phyloP scores from a whole-genome alignment of 2,113 vertebrate species.

The Delphinapterus leucas region DNA sequence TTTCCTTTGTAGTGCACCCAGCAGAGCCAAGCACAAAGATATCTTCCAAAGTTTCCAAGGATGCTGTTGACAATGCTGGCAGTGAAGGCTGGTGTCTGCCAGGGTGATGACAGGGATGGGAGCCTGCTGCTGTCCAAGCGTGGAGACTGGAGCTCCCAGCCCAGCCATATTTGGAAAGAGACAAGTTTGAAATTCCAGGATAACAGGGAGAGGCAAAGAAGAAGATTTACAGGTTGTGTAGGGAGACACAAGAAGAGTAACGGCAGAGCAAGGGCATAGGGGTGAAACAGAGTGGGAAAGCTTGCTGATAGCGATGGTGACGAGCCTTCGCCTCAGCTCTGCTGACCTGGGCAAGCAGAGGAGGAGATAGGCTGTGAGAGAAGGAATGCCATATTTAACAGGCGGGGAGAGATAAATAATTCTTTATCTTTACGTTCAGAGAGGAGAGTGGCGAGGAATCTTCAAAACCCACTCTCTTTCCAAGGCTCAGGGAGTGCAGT shows the following conservation, averaged over 20 bases:
- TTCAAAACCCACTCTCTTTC: constrained; percentile 41
- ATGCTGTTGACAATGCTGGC: background rate
- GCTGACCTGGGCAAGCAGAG: background rate
- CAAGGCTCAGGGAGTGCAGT: background rate
- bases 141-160: background rate
- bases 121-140: background rate
- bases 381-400: background rate
- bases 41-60: background rate
- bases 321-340: background rate
- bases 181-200: constrained; percentile 36
- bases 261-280: background rate
- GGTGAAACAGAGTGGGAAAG: background rate
- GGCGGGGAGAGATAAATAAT: constrained; percentile 21
- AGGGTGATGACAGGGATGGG: background rate
- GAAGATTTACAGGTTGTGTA: background rate
- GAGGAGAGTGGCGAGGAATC: constrained; percentile 42
- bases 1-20: background rate
- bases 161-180: constrained; percentile 25
- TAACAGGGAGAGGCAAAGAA: background rate
- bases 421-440: constrained; percentile 39
- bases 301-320: background rate
- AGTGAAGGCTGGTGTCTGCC: background rate
- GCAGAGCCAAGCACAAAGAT: background rate
- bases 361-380: background rate
- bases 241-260: background rate